These are phyloP conservation scores for Tryphoninae sp. DNA, from an alignment of 2,888 invertebrate genomes.

Conservation along the genomic window DNA sequence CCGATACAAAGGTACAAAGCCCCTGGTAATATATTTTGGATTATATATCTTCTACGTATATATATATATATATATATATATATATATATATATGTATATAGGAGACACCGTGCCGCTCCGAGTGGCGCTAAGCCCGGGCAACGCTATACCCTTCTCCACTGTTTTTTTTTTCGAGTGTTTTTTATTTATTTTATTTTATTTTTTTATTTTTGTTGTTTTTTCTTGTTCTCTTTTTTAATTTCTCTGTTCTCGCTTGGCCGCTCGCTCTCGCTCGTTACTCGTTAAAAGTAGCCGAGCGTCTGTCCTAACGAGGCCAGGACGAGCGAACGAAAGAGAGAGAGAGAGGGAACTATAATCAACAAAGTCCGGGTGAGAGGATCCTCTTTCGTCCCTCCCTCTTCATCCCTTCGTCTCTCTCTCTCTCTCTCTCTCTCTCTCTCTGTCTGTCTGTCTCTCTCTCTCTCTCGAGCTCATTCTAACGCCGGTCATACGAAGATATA, in stretches of 20 bases:
- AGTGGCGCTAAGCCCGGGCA: conserved; percentile 45
- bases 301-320: conserved; percentile 70
- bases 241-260: conserved; percentile 32
- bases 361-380: conserved; percentile 50
- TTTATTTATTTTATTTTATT: background rate
- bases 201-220: background rate
- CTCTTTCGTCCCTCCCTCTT: conserved; percentile 38
- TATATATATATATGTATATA: conserved; percentile 15
- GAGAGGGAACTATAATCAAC: conserved; percentile 62
- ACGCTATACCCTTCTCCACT: conserved; percentile 1
- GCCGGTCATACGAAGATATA: background rate
- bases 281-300: conserved; percentile 73
- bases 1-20: conserved; percentile 76
- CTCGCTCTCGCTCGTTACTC: conserved; percentile 65
- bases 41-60: conserved; percentile 29
- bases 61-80: conserved; percentile 13
- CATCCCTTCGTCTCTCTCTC: no score
- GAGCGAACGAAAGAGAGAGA: conserved; percentile 46
- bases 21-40: conserved; percentile 78
- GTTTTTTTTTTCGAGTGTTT: conserved; percentile 2
- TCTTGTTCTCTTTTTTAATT: background rate
- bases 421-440: background rate
- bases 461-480: conserved; percentile 5
- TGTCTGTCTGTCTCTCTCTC: background rate
- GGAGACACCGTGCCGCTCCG: conserved; percentile 25